These are phyloP conservation scores for Argyrosomus japonicus DNA, from an alignment of 2,113 vertebrate species.

Conservation along the genomic window DNA sequence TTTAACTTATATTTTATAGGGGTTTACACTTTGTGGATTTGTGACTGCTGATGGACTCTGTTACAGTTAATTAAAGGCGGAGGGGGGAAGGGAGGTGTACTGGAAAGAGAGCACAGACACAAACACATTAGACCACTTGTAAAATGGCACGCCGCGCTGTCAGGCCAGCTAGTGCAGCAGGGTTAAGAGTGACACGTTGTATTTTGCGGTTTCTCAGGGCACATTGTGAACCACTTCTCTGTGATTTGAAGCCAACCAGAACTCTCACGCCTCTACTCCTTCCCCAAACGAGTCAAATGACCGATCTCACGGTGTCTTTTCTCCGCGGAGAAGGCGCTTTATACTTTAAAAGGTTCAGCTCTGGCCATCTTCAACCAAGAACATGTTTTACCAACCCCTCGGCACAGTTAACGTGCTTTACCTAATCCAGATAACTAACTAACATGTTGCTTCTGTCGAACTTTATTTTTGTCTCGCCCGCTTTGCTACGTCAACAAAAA, in stretches of 20 bases:
- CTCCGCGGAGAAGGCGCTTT: not conserved
- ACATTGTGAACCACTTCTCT: slow-evolving; percentile 69
- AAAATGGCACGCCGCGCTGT: not conserved
- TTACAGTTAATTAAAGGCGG: slow-evolving; percentile 20
- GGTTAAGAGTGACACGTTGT: not conserved
- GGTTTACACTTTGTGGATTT: slow-evolving; percentile 60
- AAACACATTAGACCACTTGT: slow-evolving; percentile 37
- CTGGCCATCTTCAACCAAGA: not conserved
- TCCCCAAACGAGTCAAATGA: not conserved
- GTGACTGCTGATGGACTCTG: slow-evolving; percentile 59
- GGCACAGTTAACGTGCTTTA: too few relatives aligned
- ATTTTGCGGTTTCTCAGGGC: slow-evolving; percentile 77
- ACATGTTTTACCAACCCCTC: not conserved
- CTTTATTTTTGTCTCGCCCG: not conserved
- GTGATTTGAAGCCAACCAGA: slow-evolving; percentile 6
- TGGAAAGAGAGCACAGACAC: slow-evolving; percentile 3
- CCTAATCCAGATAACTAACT: not conserved
- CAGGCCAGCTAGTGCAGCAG: not conserved
- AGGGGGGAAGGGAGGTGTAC: not conserved
- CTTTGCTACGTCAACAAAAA: too few relatives aligned
- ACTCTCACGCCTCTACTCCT: not conserved
- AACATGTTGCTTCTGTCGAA: too few relatives aligned
- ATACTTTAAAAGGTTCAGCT: not conserved
- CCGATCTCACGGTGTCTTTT: not conserved
- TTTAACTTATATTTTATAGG: slow-evolving; percentile 74